phyloP scores from a whole-genome alignment of 2,113 vertebrate genomes.

The Pyxicephalus adspersus region DNA sequence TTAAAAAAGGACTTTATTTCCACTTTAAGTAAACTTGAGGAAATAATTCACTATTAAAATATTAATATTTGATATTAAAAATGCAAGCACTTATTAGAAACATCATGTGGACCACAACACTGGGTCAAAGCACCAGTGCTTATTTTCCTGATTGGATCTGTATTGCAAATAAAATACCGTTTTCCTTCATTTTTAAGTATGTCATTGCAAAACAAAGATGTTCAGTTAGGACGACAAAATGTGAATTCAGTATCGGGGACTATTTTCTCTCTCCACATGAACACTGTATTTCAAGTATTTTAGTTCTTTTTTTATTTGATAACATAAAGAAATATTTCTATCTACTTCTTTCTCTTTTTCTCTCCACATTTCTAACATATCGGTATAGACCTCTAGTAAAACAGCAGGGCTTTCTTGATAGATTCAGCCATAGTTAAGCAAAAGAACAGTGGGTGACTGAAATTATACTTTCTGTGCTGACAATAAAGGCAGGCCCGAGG shows the following conservation, averaged over 20 bases:
- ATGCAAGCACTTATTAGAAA: too few relatives aligned
- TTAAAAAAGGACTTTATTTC: too few relatives aligned
- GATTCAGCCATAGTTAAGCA: conserved; percentile 41
- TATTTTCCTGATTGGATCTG: too few relatives aligned
- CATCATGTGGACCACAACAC: too few relatives aligned
- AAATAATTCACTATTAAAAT: too few relatives aligned
- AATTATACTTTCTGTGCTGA: conserved; percentile 38
- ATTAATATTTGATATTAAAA: too few relatives aligned
- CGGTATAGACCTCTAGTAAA: conserved; percentile 22
- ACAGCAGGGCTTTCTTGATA: conserved; percentile 42
- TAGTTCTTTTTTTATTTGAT: conserved; percentile 36
- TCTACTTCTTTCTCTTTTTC: conserved; percentile 17
- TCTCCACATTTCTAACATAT: conserved; percentile 37
- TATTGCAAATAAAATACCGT: too few relatives aligned
- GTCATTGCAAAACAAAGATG: neutral
- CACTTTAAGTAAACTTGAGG: too few relatives aligned
- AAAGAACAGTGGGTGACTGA: conserved; percentile 47
- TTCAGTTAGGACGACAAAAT: neutral
- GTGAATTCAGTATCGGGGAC: neutral
- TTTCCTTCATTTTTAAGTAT: neutral
- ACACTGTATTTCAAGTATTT: conserved; percentile 22
- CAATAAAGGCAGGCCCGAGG: conserved; percentile 9
- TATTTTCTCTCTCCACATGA: conserved; percentile 15
- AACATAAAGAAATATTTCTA: conserved; percentile 30
- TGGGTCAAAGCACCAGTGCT: too few relatives aligned